Evolutionary conservation across 2,888 invertebrate genomes (phyloP), one percentile per base, ranked within the genome.

Genomic region (Formica aserva): DNA sequence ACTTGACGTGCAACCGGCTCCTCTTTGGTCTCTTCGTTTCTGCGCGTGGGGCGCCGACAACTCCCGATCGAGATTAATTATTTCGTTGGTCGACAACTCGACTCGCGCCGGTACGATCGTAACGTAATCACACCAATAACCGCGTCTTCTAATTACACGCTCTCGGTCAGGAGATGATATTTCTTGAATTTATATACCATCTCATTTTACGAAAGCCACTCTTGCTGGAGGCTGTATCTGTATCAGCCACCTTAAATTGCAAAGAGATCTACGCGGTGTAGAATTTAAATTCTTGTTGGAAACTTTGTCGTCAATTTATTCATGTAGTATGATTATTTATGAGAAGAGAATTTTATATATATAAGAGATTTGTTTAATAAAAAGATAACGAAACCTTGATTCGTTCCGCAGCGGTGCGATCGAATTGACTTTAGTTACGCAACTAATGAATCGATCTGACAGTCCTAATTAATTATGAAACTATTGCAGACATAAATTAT

Each of bases 1-100:
- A 92, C 90, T 92, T 92, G 92, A 92, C 90, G 90, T 85, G 87
- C 88, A 86, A 87, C 89, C 88, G 89, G 89, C 89, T 89, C 87
- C 89, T 89, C 89, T 89, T 89, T 84, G 85, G 76, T 83, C 86
- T 89, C 82, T 81, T 86, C 87, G 82, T 87, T 89, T 66, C 89
- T 88, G 85, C 82, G 76, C 84, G 83, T 85, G 83, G 65, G 81
- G 72, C 81, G 85, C 87, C 87, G 82, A 84, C 88, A 75, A 75
- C 81, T 72, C 84, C 45, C 86, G 86, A 89, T 89, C 86, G 77
- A 85, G 90, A 90, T 90, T 90, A 90, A 90, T 90, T 90, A 90
- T 90, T 88, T 90, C 85, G 87, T 90, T 88, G 85, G 81, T 67
- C 83, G 78, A 71, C 81, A 48, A 55, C 83, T 84, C 77, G 52